Percentiles rank a stretch among this genome's conserved stretches.
phyloP scores from a whole-genome alignment of 2,113 vertebrate species.

The Hemibagrus wyckioides region DNA sequence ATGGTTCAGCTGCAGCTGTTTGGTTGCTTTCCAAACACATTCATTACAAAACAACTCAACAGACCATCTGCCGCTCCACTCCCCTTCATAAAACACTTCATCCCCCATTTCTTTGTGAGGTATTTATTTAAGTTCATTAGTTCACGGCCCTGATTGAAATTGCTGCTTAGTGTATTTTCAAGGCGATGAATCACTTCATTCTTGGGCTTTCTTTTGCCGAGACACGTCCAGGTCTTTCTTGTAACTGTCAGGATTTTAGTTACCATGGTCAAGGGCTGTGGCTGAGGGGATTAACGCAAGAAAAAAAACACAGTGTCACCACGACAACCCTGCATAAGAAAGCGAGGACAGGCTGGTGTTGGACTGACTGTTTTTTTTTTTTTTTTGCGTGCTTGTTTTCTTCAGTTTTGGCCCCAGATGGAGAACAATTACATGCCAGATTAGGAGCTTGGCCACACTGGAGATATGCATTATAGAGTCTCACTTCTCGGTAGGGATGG shows the following conservation, averaged over 20 bases:
- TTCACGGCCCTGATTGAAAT: slow-evolving; percentile 24
- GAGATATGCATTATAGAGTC: slow-evolving; percentile 55
- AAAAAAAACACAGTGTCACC: slow-evolving; percentile 61
- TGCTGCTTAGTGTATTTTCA: background rate
- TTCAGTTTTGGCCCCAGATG: slow-evolving; percentile 61
- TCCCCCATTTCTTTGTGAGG: slow-evolving; percentile 35
- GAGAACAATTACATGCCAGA: slow-evolving; percentile 71
- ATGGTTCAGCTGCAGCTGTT: slow-evolving; percentile 62
- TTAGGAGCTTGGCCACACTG: slow-evolving; percentile 63
- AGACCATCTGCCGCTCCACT: slow-evolving; percentile 59
- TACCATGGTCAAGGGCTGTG: slow-evolving; percentile 65
- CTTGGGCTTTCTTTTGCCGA: background rate
- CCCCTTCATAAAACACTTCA: slow-evolving; percentile 30
- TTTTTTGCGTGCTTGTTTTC: slow-evolving; percentile 63
- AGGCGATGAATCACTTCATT: background rate
- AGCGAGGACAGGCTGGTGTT: slow-evolving; percentile 42
- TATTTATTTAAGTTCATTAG: slow-evolving; percentile 37
- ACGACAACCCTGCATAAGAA: slow-evolving; percentile 62
- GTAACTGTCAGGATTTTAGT: slow-evolving; percentile 52
- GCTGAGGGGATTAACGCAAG: slow-evolving; percentile 67
- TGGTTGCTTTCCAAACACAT: slow-evolving; percentile 66
- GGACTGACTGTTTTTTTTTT: slow-evolving; percentile 49
- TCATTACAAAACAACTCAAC: slow-evolving; percentile 56
- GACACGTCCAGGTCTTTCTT: background rate
- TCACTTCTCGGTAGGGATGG: slow-evolving; percentile 43